phyloP scores from a whole-genome alignment of 1,140 invertebrate species.

The Brachionus calyciflorus region DNA sequence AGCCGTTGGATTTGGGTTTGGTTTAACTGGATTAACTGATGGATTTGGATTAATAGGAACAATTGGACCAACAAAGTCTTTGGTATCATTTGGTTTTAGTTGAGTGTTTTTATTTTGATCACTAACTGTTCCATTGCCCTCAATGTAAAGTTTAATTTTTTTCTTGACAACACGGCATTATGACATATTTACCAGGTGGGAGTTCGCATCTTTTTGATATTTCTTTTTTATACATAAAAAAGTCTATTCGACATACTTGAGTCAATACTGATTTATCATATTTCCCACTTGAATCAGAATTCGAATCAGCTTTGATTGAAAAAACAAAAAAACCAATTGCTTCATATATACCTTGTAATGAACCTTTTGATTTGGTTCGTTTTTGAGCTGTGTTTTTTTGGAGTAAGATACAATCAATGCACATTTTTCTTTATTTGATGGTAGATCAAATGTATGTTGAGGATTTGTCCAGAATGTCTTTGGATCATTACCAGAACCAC shows the following conservation, averaged over 20 bases:
- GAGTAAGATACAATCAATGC: constrained; percentile 22
- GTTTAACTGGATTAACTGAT: background rate
- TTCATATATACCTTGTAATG: background rate
- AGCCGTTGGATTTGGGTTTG: background rate
- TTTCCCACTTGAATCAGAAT: background rate
- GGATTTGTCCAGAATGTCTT: constrained; percentile 28
- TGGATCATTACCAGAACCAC: constrained; percentile 4
- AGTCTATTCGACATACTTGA: background rate
- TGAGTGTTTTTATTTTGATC: background rate
- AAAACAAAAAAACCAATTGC: constrained; percentile 25
- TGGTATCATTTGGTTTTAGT: background rate
- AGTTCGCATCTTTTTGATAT: constrained; percentile 20
- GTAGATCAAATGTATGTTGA: background rate
- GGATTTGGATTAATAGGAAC: background rate
- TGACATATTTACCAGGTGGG: background rate
- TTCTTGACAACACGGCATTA: constrained; percentile 19
- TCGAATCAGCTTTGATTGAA: background rate
- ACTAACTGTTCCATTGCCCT: background rate
- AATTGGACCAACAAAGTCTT: background rate
- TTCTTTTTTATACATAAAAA: constrained; percentile 38
- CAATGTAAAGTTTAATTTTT: constrained; percentile 24
- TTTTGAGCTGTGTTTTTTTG: constrained; percentile 31
- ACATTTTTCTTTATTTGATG: background rate
- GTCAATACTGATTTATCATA: constrained; percentile 9
- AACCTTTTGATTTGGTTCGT: constrained; percentile 44